Evolutionary conservation across 2,797 vertebrate genomes (phyloP), one percentile per base, ranked within the genome.

Genomic region (Lacerta bilineata): DNA sequence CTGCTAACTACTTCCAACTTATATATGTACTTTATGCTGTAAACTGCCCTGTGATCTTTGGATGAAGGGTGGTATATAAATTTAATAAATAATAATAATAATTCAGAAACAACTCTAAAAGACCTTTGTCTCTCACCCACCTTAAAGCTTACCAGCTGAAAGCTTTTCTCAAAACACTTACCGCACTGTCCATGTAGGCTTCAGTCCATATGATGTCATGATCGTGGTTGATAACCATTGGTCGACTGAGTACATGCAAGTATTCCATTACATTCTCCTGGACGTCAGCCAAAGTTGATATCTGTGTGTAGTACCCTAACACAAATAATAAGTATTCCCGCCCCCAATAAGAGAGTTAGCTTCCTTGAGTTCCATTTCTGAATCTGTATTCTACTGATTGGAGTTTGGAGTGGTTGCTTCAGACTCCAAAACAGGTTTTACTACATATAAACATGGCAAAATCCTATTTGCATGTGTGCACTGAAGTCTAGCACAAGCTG

Each of bases 231-330:
- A 99, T 99, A 95, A 99, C 99, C 99, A 99, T 99, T 74, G 99
- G 99, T 13, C 98, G 97, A 92, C 99, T 99, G 87, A 99, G 98
- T 82, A 99, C 99, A 0, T 99, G 98, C 76, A 99, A 97, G 90
- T 99, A 99, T 88, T 99, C 98, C 99, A 99, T 99, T 59, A 99
- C 98, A 0, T 99, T 99, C 95, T 99, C 98, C 96, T 99, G 99
- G n/a, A 99, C 98, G 0, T 99, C 98, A 0, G 99, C 99, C 94
- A 99, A 96, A 0, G 99, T 99, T 91, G 98, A 99, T 92, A 99
- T 97, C 41, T 99, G 99, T 0, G 98, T 99, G 96, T 99, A 99
- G 95, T 99, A 99, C 71, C 98, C 99, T 99, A 95, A 33, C 7
- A 9, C 0, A 39, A 36, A 75, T 75, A 83, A 93, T 1, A 91